Percentiles rank a stretch among this genome's conserved stretches.
phyloP scores from a whole-genome alignment of 2,888 invertebrate genomes.

The Lasiommata megera region DNA sequence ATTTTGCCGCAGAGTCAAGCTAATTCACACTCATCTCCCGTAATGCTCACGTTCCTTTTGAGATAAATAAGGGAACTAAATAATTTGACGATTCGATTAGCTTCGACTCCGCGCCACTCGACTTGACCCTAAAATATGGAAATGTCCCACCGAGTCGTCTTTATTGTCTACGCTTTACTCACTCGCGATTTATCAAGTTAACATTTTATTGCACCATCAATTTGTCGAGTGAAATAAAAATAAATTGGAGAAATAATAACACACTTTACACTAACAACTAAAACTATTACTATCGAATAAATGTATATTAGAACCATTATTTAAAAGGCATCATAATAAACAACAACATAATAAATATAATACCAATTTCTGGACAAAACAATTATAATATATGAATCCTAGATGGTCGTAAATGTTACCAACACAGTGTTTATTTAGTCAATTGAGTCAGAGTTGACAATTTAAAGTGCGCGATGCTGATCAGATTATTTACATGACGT shows the following conservation, averaged over 20 bases:
- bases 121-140: not conserved
- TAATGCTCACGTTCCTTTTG: no score
- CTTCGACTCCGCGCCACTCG: not conserved
- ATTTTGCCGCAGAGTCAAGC: no score
- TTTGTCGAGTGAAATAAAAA: not conserved
- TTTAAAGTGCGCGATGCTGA: not conserved
- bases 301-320: constrained; percentile 1
- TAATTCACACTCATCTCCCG: no score
- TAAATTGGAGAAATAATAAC: constrained; percentile 1
- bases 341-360: constrained; percentile 28
- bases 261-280: constrained; percentile 4
- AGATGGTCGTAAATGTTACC: not conserved
- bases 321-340: no score
- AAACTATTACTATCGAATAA: constrained; percentile 2
- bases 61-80: no score
- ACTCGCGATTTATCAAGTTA: not conserved
- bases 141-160: constrained; percentile 5
- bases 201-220: constrained; percentile 18
- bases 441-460: not conserved
- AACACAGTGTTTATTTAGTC: not conserved
- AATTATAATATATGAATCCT: not conserved
- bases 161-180: constrained; percentile 25
- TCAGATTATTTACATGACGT: no score
- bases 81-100: no score
- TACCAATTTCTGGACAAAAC: constrained; percentile 23